phyloP scores from a whole-genome alignment of 2,797 vertebrate genomes.

The Galaxias olidus region DNA sequence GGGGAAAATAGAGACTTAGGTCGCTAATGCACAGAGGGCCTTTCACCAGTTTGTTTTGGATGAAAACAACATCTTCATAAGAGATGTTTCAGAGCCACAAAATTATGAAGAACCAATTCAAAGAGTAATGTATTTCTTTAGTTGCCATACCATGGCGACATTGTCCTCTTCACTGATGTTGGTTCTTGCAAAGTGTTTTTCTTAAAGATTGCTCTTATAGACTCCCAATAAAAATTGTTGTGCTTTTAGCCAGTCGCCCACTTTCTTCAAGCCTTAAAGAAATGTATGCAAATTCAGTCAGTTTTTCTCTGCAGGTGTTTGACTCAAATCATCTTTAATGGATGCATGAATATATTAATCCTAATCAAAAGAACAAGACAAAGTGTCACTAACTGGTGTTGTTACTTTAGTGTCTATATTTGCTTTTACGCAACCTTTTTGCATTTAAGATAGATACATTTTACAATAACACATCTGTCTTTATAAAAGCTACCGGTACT shows the following conservation, averaged over 20 bases:
- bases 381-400: slow-evolving; percentile 22
- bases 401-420: slow-evolving; percentile 21
- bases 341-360: slow-evolving; percentile 67
- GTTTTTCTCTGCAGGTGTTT: slow-evolving; percentile 70
- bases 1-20: slow-evolving; percentile 57
- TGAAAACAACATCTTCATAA: slow-evolving; percentile 55
- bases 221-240: slow-evolving; percentile 53
- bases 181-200: slow-evolving; percentile 47
- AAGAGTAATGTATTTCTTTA: slow-evolving; percentile 54
- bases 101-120: slow-evolving; percentile 78
- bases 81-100: slow-evolving; percentile 62
- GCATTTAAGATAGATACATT: no score
- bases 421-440: slow-evolving; percentile 14
- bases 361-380: slow-evolving; percentile 37
- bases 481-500: no score
- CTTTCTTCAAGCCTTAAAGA: slow-evolving; percentile 54
- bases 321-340: slow-evolving; percentile 64
- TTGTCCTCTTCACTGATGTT: slow-evolving; percentile 44
- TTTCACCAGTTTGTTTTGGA: slow-evolving; percentile 58
- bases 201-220: slow-evolving; percentile 42
- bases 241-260: slow-evolving; percentile 47
- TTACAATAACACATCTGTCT: no score
- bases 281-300: slow-evolving; percentile 58
- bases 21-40: slow-evolving; percentile 55
- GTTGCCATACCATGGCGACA: slow-evolving; percentile 26